phyloP scores from a whole-genome alignment of 2,113 vertebrate species.

The Corvus cornix region DNA sequence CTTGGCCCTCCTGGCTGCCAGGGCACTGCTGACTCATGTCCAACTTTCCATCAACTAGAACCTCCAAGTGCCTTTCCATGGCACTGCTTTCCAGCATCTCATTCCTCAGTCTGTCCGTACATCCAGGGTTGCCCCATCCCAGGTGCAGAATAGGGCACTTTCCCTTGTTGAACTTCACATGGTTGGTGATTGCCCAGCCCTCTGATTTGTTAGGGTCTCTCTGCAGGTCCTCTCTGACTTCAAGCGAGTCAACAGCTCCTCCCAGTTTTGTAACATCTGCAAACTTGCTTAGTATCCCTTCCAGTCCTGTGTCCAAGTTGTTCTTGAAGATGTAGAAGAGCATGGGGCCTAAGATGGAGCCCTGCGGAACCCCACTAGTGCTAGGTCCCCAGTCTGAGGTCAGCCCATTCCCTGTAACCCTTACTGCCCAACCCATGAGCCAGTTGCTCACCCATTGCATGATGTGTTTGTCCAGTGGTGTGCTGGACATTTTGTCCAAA shows the following conservation, averaged over 20 bases:
- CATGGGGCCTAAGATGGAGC: no score
- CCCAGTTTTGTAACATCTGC: not conserved
- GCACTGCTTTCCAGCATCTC: not conserved
- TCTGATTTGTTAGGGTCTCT: fast-evolving
- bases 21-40: not conserved
- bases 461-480: not conserved
- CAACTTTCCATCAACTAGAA: fast-evolving
- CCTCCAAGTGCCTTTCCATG: not conserved
- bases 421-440: fast-evolving
- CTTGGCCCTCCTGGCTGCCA: not conserved
- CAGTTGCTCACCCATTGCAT: not conserved
- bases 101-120: not conserved
- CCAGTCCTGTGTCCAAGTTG: not conserved
- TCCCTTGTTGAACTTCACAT: not conserved
- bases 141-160: not conserved
- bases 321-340: not conserved
- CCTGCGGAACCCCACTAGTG: not conserved
- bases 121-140: not conserved
- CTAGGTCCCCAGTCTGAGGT: not conserved
- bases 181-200: not conserved
- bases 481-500: not conserved
- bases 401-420: not conserved
- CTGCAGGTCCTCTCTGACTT: not conserved
- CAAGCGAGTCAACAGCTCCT: not conserved
- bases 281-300: not conserved